Conservation (phyloP, 2,797 vertebrate genomes). For the Myotis pilosus region DNA sequence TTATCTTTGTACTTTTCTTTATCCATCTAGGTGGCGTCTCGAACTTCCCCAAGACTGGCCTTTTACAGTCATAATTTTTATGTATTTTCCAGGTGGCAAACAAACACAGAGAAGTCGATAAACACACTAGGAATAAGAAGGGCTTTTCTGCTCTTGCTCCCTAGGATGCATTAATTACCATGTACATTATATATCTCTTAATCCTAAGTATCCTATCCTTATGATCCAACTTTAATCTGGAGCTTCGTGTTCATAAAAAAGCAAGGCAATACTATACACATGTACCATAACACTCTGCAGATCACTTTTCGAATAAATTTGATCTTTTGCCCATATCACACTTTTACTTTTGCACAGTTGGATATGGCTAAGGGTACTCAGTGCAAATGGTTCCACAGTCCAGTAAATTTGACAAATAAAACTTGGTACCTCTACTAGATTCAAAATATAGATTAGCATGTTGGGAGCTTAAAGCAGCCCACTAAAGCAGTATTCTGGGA, state of each 20-base stretch:
- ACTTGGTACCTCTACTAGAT: background rate
- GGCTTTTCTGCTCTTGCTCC: background rate
- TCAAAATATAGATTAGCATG: background rate
- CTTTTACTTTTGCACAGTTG: background rate
- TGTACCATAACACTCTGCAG: background rate
- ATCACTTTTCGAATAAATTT: background rate
- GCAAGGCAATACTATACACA: background rate
- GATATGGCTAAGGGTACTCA: background rate
- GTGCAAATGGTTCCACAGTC: background rate
- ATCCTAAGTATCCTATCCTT: background rate
- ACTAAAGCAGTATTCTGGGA: background rate
- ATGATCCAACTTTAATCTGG: constrained; percentile 7
- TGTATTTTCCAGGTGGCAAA: background rate
- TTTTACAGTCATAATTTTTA: constrained; percentile 1
- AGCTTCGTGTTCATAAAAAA: background rate
- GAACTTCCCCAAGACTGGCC: background rate
- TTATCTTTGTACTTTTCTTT: background rate
- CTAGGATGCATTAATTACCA: background rate
- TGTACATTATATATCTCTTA: background rate
- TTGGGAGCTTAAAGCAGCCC: background rate
- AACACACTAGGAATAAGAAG: background rate
- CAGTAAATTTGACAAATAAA: background rate
- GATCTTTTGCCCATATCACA: background rate
- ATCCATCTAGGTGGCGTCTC: background rate
- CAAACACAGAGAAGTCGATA: background rate